Percentiles rank a stretch among this genome's conserved stretches.
Conservation (phyloP, 2,888 invertebrate genomes). For the Andrena camellia region DNA sequence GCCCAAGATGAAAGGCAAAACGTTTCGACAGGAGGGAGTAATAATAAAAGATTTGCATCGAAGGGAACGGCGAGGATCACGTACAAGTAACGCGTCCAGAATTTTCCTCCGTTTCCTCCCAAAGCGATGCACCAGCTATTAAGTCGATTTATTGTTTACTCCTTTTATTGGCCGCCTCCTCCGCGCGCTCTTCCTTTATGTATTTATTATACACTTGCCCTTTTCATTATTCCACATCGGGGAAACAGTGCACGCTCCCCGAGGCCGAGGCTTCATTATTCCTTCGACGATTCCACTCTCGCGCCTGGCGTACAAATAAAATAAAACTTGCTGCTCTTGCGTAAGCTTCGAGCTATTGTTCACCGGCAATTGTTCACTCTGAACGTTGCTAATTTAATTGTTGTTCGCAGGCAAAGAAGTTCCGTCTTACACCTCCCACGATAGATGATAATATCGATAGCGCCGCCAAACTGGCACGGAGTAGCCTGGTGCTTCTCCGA, state of each 20-base stretch:
- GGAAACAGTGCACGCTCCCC: constrained; percentile 16
- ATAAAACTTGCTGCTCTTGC: neutral
- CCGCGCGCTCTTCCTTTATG: constrained; percentile 21
- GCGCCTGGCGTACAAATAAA: neutral
- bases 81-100: neutral
- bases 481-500: neutral
- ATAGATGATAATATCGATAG: neutral
- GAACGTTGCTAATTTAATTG: neutral
- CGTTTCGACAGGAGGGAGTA: neutral
- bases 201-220: constrained; percentile 32
- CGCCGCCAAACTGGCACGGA: neutral
- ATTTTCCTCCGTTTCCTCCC: constrained; percentile 1
- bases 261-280: constrained; percentile 11
- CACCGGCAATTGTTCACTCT: neutral
- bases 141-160: constrained; percentile 33
- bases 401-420: too few relatives aligned
- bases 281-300: constrained; percentile 10
- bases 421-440: neutral
- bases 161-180: constrained; percentile 13
- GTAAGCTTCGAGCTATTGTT: neutral
- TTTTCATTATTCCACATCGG: constrained; percentile 30
- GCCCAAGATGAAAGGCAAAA: neutral
- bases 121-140: constrained; percentile 15
- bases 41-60: neutral
- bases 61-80: neutral